Base-by-base conservation (phyloP, 2,888 invertebrate species). In the Aradus depressus region DNA sequence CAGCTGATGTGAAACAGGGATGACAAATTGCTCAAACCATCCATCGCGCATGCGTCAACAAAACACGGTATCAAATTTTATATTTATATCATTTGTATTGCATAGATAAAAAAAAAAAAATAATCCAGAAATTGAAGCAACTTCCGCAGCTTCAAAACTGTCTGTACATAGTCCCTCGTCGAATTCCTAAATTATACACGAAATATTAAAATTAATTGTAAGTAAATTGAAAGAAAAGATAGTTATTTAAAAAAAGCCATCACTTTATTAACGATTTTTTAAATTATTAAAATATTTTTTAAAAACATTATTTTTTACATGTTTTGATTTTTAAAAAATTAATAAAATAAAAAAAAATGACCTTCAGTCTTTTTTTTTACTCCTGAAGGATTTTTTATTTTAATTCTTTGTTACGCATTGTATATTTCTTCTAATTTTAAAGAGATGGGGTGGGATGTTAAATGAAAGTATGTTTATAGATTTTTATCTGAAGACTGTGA, bases 401-500 rank as follows among this genome's bases (percentile, higher is more conserved):
- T n/a, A 3, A 8, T 28, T 28, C 42, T 42, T 16, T 42, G 42
- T 42, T 42, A 42, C 28, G 25, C 28, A 42, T 25, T 42, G 25
- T 42, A 42, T 42, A 42, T 26, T 26, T 22, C 28, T 25, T 18
- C 18, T 42, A 26, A 39, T 39, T 39, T 31, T 26, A 21, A 44
- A 26, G 43, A 25, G 3, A 18, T 19, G 16, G 21, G 26, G 44
- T 26, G 32, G 22, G 22, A 31, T 25, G 22, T n/a, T 28, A 18
- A 4, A 21, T 14, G 28, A 31, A 34, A 31, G 44, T 26, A 28
- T 42, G 25, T 42, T 28, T 26, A 26, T 28, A 16, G 28, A 25
- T 42, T 28, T 18, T 16, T 26, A 19, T 25, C 18, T 32, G 18
- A 49, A 31, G 49, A 49, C 49, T 49, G 49, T 49, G 49, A 49